Evolutionary conservation across 2,797 vertebrate genomes (phyloP).

Genomic region (Antrozous pallidus): DNA sequence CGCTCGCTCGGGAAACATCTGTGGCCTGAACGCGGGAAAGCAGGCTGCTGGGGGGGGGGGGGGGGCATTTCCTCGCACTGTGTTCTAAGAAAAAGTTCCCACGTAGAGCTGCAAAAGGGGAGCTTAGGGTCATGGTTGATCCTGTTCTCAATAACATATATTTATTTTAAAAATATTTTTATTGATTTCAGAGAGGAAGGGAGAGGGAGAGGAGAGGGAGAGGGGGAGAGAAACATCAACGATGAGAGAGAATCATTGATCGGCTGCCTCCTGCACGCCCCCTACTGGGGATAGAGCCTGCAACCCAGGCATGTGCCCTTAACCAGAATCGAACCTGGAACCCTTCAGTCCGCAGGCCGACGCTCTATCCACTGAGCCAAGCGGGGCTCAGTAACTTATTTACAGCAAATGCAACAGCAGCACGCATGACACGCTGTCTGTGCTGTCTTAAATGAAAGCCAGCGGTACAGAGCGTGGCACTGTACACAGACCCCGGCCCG

Average conservation of each 20-base stretch:
- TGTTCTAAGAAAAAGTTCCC: neutral
- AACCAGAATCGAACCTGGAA: too few species aligned
- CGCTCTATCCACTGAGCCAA: too few species aligned
- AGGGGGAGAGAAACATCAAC: too few species aligned
- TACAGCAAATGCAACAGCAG: neutral
- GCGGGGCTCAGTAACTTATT: neutral
- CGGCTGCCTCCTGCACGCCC: too few species aligned
- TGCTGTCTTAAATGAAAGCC: neutral
- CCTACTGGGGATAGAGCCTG: too few species aligned
- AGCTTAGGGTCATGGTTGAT: neutral
- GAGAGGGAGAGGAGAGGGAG: too few species aligned
- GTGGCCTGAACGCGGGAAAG: neutral
- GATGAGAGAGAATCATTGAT: too few species aligned
- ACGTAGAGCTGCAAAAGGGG: neutral
- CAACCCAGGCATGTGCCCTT: too few species aligned
- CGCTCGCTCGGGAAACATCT: neutral
- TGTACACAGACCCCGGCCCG: neutral
- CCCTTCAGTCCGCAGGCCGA: too few species aligned
- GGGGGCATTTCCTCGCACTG: neutral
- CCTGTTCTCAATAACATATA: too few species aligned
- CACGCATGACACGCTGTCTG: neutral
- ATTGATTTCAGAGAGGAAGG: too few species aligned
- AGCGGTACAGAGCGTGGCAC: neutral
- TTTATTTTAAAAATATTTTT: too few species aligned
- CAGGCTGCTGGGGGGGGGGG: rapidly evolving